Evolutionary conservation across 2,113 vertebrate species (phyloP), one percentile per base, ranked within the genome.

Genomic region (Ranitomeya imitator): DNA sequence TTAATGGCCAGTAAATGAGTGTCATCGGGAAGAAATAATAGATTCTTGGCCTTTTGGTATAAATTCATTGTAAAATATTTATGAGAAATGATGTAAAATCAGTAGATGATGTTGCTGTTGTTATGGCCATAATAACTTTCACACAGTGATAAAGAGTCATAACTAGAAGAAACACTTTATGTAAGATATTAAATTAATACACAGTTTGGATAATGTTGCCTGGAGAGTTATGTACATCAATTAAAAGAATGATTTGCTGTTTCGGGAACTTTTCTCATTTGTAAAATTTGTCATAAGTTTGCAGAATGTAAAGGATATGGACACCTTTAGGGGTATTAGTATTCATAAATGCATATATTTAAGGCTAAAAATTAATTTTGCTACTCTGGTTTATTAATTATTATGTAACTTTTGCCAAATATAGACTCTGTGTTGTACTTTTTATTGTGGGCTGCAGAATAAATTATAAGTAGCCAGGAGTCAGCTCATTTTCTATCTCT

Each of bases 1-100:
- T 96, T 96, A 95, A 96, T 96, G 94, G 94, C 91, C 93, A 91
- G 92, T 95, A 95, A 95, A 96, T 95, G 94, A 95, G 94, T 95
- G 94, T 95, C 94, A 95, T 96, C 93, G 94, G 92, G 92, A 96
- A 95, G 94, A 95, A 95, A 96, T 94, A 95, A 93, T 95, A 93
- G 93, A 94, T 94, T 91, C 91, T 91, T 96, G 95, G 94, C 95
- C 94, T 96, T 95, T 95, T 93, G 93, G 91, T 93, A 93, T 90
- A 91, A 92, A 90, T 93, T 92, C 94, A 93, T 93, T 90, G 92
- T 94, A 85, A 79, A 85, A 89, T 85, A 89, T 93, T 91, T 90
- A 95, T 93, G 91, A 91, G 93, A 93, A 92, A 92, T 92, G 88
- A 90, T 76, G 9, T 76, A 76, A 51, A 76, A 92, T 92, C 93